Percentiles rank a stretch among this genome's conserved stretches.
These are phyloP conservation scores for Ptiloglossa arizonensis DNA, from an alignment of 1,140 invertebrate genomes.

Conservation along the genomic window DNA sequence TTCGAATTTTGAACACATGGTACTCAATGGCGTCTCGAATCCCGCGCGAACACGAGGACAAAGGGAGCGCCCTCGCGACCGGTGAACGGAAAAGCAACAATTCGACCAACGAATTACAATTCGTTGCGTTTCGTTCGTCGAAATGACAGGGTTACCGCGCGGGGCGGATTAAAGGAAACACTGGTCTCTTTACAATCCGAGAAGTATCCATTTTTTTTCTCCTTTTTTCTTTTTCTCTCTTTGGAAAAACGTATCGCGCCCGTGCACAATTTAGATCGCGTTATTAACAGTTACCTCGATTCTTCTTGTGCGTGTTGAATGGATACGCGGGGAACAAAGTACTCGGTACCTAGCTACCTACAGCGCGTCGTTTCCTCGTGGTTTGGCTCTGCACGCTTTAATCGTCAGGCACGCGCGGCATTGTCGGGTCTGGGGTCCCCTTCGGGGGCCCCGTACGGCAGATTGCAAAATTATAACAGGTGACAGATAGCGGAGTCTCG, in stretches of 20 bases:
- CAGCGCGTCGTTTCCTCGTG: no score
- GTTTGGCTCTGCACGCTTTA: no score
- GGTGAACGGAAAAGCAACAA: neutral
- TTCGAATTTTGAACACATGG: conserved; percentile 24
- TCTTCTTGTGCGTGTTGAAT: no score
- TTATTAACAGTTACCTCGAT: no score
- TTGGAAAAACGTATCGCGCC: neutral
- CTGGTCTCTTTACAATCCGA: neutral
- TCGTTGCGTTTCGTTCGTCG: neutral
- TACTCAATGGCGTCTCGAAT: neutral
- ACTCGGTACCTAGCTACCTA: no score
- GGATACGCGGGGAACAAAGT: no score
- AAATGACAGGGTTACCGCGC: neutral
- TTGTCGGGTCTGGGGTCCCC: neutral
- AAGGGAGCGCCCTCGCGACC: neutral
- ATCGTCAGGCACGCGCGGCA: neutral
- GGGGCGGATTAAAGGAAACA: neutral
- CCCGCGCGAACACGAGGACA: neutral
- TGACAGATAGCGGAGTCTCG: conserved; percentile 70
- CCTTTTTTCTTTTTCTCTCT: no score
- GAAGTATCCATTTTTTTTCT: neutral
- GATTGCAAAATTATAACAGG: conserved; percentile 76
- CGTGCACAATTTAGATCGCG: neutral
- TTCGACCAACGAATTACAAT: neutral
- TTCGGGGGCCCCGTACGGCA: conserved; percentile 53